Percentiles rank a stretch among this genome's conserved stretches.
phyloP scores from a whole-genome alignment of 2,113 vertebrate species.

The Cercocebus atys region DNA sequence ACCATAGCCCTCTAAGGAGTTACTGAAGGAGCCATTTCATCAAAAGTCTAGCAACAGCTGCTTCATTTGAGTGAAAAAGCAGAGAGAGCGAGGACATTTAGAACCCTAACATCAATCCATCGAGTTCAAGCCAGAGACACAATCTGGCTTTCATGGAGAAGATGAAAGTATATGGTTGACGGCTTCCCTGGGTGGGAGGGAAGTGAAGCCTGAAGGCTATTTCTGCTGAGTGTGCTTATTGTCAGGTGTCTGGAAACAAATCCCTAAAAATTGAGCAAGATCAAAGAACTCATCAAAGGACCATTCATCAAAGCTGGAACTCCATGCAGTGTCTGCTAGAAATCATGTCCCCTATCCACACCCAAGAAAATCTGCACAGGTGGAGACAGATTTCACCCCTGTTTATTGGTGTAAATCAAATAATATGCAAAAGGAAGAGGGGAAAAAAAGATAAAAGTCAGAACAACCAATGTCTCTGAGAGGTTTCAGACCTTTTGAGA shows the following conservation, averaged over 20 bases:
- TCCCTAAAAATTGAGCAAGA: constrained; percentile 42
- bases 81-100: constrained; percentile 1
- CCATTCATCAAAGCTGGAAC: constrained; percentile 39
- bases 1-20: not conserved
- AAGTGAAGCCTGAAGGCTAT: constrained; percentile 51
- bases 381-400: not conserved
- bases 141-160: constrained; percentile 28
- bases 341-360: not conserved
- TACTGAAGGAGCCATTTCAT: constrained; percentile 42
- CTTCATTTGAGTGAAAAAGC: constrained; percentile 12
- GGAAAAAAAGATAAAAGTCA: not conserved
- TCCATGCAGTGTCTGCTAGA: not conserved
- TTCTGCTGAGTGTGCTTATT: constrained; percentile 66
- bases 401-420: constrained; percentile 35
- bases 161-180: constrained; percentile 50
- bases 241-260: constrained; percentile 56
- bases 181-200: constrained; percentile 27
- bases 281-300: constrained; percentile 57
- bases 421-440: not conserved
- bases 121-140: constrained; percentile 7
- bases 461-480: not conserved
- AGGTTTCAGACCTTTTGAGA: not conserved
- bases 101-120: constrained; percentile 12
- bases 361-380: not conserved
- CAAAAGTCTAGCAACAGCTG: constrained; percentile 32